Conservation (phyloP, 2,797 vertebrate species). For the Erethizon dorsatum region DNA sequence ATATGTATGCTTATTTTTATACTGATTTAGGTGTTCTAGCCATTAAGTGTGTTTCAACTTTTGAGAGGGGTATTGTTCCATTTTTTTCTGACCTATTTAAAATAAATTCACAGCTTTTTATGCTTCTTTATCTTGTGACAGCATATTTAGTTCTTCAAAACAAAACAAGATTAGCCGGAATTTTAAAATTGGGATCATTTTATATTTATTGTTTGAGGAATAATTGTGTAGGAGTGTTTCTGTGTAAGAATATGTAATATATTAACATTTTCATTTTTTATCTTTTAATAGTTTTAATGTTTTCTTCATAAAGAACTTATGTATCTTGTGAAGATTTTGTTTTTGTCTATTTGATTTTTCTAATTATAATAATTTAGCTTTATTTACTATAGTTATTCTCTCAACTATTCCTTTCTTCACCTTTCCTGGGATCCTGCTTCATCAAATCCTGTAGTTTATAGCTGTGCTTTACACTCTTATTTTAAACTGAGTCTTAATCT, state of each 20-base stretch:
- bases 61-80: background rate
- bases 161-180: background rate
- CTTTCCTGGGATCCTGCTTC: background rate
- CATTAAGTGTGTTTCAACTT: background rate
- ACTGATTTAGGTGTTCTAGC: background rate
- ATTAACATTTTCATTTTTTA: background rate
- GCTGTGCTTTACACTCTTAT: background rate
- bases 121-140: background rate
- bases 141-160: background rate
- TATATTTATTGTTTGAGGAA: background rate
- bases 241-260: background rate
- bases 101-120: background rate
- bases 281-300: background rate
- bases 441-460: background rate
- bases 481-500: background rate
- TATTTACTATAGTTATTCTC: background rate
- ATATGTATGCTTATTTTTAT: background rate
- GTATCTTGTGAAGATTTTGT: background rate
- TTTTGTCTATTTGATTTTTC: background rate
- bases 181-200: constrained; percentile 16
- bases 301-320: background rate
- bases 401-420: background rate
- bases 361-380: too few relatives aligned
- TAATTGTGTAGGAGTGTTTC: background rate
- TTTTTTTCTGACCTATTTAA: background rate